Evolutionary conservation across 2,888 invertebrate genomes (phyloP).

Genomic region (Microdon myrmicae): DNA sequence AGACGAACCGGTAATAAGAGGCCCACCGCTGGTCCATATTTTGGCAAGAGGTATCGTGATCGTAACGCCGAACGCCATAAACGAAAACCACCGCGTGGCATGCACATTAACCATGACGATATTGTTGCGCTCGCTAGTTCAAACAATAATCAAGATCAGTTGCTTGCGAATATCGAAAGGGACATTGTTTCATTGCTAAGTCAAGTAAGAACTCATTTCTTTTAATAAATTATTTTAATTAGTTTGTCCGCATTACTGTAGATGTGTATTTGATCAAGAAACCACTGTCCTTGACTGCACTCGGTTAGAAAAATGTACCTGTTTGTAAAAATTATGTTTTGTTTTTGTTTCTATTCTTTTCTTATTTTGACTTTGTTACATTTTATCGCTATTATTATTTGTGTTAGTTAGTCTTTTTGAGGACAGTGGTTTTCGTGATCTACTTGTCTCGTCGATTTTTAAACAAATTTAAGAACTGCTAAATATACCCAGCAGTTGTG

Average conservation of each 20-base stretch:
- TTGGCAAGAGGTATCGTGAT: constrained; percentile 63
- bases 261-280: too few species aligned
- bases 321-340: too few species aligned
- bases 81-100: constrained; percentile 93
- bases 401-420: too few species aligned
- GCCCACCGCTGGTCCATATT: constrained; percentile 77
- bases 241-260: constrained; percentile 35
- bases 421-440: too few species aligned
- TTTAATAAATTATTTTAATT: constrained; percentile 34
- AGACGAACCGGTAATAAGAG: constrained; percentile 85
- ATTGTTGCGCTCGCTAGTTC: constrained; percentile 84
- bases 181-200: constrained; percentile 94
- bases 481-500: too few species aligned
- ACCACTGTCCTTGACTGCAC: too few species aligned
- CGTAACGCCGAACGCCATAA: constrained; percentile 70
- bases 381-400: too few species aligned
- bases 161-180: constrained; percentile 91
- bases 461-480: too few species aligned
- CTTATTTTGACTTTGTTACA: too few species aligned
- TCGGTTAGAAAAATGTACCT: too few species aligned
- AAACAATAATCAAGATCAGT: constrained; percentile 72
- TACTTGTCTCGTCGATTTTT: too few species aligned
- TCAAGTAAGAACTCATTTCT: constrained; percentile 79
- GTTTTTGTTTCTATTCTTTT: too few species aligned
- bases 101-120: constrained; percentile 98